Evolutionary conservation across 2,797 vertebrate species (phyloP), one percentile per base, ranked within the genome.

Genomic region (Ceyx erithaca): DNA sequence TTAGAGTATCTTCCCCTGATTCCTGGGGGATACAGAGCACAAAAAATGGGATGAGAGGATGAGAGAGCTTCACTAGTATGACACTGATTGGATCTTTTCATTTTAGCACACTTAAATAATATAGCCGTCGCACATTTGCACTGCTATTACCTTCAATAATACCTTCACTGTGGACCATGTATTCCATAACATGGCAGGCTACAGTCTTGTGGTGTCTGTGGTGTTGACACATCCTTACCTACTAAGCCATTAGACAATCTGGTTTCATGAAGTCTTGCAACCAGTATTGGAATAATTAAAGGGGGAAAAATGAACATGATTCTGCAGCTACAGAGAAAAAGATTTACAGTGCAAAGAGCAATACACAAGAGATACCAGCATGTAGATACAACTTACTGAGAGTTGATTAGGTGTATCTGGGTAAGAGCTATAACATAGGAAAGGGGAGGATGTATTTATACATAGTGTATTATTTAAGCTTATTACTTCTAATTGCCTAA

Each of bases 401-500:
- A 85, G 67, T 37, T 83, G 94, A 87, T 91, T 87, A 89, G 72
- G 48, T 92, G 26, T 66, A 76, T 76, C 62, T 2, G 3, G 78
- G 10, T 68, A 85, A 85, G 71, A 91, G 68, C 80, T 92, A 37
- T 77, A 93, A 82, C 76, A 54, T 66, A 21, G 41, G 13, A 18
- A 46, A 15, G 26, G 37, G 54, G 15, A 5, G 64, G 8, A 46
- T 87, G 28, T 88, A 79, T 94, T 93, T 88, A 88, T 82, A 87
- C 66, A 41, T 49, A 66, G 72, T 93, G 81, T 90, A 69, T 89
- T 94, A 89, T 94, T 94, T 95, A 92, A 95, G 81, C 45, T 84
- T 52, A 85, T 93, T 93, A 89, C 35, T 94, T 92, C 81, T 94
- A 96, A 95, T 94, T 94, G 82, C 79, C 90, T 85, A 93, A 96